Conservation (phyloP, 2,888 invertebrate genomes). For the Stenurella melanura region DNA sequence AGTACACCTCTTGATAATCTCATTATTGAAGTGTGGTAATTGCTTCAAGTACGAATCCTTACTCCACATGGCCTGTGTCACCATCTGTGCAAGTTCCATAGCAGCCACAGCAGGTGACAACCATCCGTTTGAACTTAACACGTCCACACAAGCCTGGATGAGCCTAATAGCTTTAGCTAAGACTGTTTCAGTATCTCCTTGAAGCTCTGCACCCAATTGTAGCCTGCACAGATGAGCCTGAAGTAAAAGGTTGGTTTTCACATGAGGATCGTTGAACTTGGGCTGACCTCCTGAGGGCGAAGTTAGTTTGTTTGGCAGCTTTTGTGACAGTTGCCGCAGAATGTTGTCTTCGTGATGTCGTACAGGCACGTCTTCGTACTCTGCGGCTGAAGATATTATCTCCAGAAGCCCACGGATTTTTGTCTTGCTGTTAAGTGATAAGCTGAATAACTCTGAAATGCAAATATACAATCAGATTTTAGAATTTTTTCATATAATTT, state of each 20-base stretch:
- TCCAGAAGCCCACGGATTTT: conserved; percentile 97
- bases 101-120: conserved; percentile 98
- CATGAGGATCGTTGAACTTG: conserved; percentile 96
- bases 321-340: conserved; percentile 77
- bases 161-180: conserved; percentile 89
- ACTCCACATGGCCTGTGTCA: conserved; percentile 99
- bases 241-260: conserved; percentile 95
- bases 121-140: conserved; percentile 97
- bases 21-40: conserved; percentile 93
- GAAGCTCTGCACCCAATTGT: conserved; percentile 96
- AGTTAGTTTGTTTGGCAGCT: conserved; percentile 79
- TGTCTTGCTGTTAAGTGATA: conserved; percentile 97
- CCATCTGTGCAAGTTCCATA: conserved; percentile 99
- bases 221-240: conserved; percentile 97
- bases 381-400: conserved; percentile 98
- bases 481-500: no score
- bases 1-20: conserved; percentile 91
- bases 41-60: conserved; percentile 98
- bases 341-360: conserved; percentile 96
- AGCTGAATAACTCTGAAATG: conserved; percentile 93
- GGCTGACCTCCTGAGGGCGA: conserved; percentile 78
- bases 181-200: conserved; percentile 95
- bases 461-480: conserved; percentile 13
- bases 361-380: conserved; percentile 95
- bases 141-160: conserved; percentile 97